Conservation (phyloP, 2,888 invertebrate species). For the Barypeithes pellucidus region DNA sequence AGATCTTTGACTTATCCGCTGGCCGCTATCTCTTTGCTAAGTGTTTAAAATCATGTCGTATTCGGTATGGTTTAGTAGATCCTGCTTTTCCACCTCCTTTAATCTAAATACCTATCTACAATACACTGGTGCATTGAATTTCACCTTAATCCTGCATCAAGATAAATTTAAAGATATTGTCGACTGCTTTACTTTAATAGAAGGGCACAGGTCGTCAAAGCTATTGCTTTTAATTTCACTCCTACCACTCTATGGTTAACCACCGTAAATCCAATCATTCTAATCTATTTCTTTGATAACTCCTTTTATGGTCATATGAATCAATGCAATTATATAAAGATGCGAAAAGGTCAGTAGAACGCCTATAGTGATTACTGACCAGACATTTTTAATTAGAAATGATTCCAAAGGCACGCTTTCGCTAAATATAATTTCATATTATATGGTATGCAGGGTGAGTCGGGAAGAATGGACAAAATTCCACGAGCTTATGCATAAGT, state of each 20-base stretch:
- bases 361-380: too few relatives aligned
- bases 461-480: too few relatives aligned
- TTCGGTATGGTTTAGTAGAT: background rate
- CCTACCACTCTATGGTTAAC: constrained; percentile 11
- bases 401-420: too few relatives aligned
- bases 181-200: constrained; percentile 15
- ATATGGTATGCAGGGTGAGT: too few relatives aligned
- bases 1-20: too few relatives aligned
- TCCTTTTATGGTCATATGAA: constrained; percentile 18
- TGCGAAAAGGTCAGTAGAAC: background rate
- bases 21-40: too few relatives aligned
- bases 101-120: background rate
- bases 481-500: too few relatives aligned
- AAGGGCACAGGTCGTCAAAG: constrained; percentile 8
- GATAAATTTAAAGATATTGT: constrained; percentile 21
- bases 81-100: background rate
- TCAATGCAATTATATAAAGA: constrained; percentile 6
- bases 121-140: background rate
- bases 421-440: too few relatives aligned
- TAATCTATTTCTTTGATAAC: background rate
- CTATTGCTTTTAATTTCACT: constrained; percentile 13
- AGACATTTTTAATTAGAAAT: too few relatives aligned
- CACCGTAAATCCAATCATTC: background rate
- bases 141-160: constrained; percentile 15
- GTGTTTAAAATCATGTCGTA: too few relatives aligned